Evolutionary conservation across 2,113 vertebrate genomes (phyloP).

Genomic region (Dasyurus viverrinus): DNA sequence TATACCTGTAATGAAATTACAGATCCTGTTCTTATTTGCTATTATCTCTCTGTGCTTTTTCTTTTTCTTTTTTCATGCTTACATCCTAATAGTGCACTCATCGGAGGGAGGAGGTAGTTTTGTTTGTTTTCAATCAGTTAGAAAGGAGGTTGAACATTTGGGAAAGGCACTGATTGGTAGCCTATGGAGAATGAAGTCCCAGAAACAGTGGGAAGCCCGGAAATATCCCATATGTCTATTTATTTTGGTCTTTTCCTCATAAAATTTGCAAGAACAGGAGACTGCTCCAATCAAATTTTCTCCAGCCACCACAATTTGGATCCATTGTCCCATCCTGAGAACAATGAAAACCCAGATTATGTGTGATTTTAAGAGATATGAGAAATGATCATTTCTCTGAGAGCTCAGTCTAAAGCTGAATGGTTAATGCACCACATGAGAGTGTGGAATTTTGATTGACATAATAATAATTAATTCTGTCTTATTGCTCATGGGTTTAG

Average conservation of each 20-base stretch:
- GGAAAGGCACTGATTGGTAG: constrained; percentile 51
- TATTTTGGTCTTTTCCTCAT: constrained; percentile 73
- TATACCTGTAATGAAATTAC: not conserved
- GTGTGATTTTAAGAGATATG: constrained; percentile 72
- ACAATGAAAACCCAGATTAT: constrained; percentile 69
- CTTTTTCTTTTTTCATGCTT: constrained; percentile 31
- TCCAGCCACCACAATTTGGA: constrained; percentile 58
- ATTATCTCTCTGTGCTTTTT: constrained; percentile 37
- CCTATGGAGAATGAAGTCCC: constrained; percentile 62
- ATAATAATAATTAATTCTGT: constrained; percentile 11
- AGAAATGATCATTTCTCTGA: constrained; percentile 65
- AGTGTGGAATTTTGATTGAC: not conserved
- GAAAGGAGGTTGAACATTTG: constrained; percentile 65
- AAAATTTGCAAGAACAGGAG: constrained; percentile 66
- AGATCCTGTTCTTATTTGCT: not conserved
- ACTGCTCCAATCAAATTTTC: constrained; percentile 74
- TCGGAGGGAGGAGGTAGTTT: constrained; percentile 56
- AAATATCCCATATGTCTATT: constrained; percentile 74
- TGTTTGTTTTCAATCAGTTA: constrained; percentile 72
- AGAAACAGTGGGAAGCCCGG: constrained; percentile 63
- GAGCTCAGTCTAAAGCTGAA: constrained; percentile 50
- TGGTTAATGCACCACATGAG: not conserved
- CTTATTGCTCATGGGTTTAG: constrained; percentile 33
- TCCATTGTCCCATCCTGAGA: not conserved
- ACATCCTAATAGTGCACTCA: constrained; percentile 15